phyloP scores from a whole-genome alignment of 92 coral and sea anemone genomes.

The Blastomussa wellsi region DNA sequence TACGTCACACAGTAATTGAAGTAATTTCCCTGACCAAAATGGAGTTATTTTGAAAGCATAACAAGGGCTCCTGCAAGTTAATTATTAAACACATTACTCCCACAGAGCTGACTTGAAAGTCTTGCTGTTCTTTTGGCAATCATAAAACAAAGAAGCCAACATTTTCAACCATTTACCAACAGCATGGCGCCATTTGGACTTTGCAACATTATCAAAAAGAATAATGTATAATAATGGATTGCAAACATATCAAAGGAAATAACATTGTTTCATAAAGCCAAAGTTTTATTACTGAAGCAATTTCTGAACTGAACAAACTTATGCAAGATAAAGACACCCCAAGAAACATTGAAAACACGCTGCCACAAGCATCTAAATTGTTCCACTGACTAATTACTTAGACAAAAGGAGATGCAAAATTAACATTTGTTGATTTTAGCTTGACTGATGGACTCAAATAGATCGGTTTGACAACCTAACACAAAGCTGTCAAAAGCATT shows the following conservation, averaged over 20 bases:
- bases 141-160: neutral
- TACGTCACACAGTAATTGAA: conserved; percentile 18
- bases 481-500: conserved; percentile 15
- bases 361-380: neutral
- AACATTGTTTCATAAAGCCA: neutral
- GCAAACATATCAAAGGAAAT: neutral
- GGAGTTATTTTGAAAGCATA: neutral
- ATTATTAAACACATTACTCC: conserved; percentile 5
- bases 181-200: conserved; percentile 18
- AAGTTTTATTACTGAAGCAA: neutral
- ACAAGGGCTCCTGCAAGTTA: neutral
- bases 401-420: conserved; percentile 19
- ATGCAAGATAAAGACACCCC: neutral
- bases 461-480: conserved; percentile 28
- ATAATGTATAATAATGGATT: neutral
- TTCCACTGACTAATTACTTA: conserved; percentile 13
- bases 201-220: conserved; percentile 17
- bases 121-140: neutral
- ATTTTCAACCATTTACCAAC: neutral
- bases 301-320: neutral
- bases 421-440: conserved; percentile 18
- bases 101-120: neutral
- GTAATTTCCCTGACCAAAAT: neutral
- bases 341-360: neutral
- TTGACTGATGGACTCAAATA: conserved; percentile 15